Base-by-base conservation (phyloP, 2,797 vertebrate genomes). In the Epinephelus malabaricus region DNA sequence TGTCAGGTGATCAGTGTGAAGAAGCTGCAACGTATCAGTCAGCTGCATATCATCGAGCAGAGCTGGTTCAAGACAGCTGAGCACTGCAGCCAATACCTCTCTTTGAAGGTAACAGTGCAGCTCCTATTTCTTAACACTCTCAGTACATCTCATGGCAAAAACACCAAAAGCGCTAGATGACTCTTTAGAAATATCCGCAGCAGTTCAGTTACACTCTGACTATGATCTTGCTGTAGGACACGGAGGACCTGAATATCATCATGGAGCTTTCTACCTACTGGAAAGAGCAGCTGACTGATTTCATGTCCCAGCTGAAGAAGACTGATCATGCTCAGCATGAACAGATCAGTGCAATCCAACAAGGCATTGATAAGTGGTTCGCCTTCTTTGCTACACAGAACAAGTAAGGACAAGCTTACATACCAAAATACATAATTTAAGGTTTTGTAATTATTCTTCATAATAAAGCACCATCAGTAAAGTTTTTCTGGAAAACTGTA, bases 1-100 rank as follows among this genome's bases (percentile, higher is more conserved):
- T 74, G 18, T 78, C 90, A 98, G 97, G 93, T 98, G 81, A 96
- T 97, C 84, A 92, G 94, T 72, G 89, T 93, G 76, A 97, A 97
- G 84, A 94, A 94, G 77, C 92, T 99, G 63, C 90, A 94, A 19
- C 43, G 96, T 81, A 89, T 97, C 78, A 91, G 73, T 76, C 95
- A 70, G 75, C 94, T 98, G 50, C 94, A 96, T 61, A 46, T 94
- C 50, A 93, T 87, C 75, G 95, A 95, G 88, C 96, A 96, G 88
- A 87, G 86, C 68, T 97, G 97, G 97, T 92, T 69, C 76, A 95
- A 94, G 71, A 70, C 92, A 8, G 92, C 96, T 43, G 92, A 95
- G 63, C 95, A 95, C 89, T 96, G 96, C 84, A 79, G 92, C 45
- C 70, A 91, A 30, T 72, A 95, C 53, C 79, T 98, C 46, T 86